Percentiles rank a stretch among this genome's conserved stretches.
Evolutionary conservation across 2,797 vertebrate genomes (phyloP).

Genomic region (Nannoperca obscura): DNA sequence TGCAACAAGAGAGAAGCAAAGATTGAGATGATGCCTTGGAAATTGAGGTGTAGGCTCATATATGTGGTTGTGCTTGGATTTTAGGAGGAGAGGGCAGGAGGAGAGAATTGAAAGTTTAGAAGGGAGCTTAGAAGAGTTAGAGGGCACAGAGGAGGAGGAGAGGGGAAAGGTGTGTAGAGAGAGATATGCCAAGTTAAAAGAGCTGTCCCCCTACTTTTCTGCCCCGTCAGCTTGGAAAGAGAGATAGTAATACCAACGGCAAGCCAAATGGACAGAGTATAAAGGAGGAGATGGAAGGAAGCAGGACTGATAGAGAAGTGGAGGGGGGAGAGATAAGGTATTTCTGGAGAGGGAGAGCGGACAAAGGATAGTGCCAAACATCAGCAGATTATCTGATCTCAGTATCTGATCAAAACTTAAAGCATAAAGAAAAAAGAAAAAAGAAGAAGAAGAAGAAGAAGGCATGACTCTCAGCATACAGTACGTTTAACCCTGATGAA

Average conservation of each 20-base stretch:
- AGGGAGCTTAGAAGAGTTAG: slow-evolving; percentile 55
- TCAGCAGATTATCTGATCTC: slow-evolving; percentile 63
- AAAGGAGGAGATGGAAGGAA: slow-evolving; percentile 58
- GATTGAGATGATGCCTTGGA: slow-evolving; percentile 45
- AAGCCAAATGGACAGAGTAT: slow-evolving; percentile 62
- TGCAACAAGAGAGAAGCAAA: slow-evolving; percentile 32
- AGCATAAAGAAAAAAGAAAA: slow-evolving; percentile 13
- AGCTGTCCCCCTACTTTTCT: slow-evolving; percentile 68
- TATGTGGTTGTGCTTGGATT: slow-evolving; percentile 41
- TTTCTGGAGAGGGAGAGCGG: slow-evolving; percentile 45
- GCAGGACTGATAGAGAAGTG: slow-evolving; percentile 56
- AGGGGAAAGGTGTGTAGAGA: slow-evolving; percentile 64
- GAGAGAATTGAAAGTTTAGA: slow-evolving; percentile 51
- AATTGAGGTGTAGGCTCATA: slow-evolving; percentile 27
- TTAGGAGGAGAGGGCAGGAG: slow-evolving; percentile 25
- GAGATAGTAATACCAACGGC: slow-evolving; percentile 56
- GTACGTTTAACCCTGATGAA: neutral
- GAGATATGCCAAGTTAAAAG: slow-evolving; percentile 78
- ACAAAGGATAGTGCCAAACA: slow-evolving; percentile 42
- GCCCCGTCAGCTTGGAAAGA: slow-evolving; percentile 71
- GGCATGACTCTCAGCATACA: neutral
- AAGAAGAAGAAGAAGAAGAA: neutral
- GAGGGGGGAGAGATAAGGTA: slow-evolving; percentile 46
- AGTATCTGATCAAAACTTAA: slow-evolving; percentile 48
- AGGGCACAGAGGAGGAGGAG: slow-evolving; percentile 57